Evolutionary conservation across 2,797 vertebrate species (phyloP), one percentile per base, ranked within the genome.

Genomic region (Parauchenoglanis punctatus): DNA sequence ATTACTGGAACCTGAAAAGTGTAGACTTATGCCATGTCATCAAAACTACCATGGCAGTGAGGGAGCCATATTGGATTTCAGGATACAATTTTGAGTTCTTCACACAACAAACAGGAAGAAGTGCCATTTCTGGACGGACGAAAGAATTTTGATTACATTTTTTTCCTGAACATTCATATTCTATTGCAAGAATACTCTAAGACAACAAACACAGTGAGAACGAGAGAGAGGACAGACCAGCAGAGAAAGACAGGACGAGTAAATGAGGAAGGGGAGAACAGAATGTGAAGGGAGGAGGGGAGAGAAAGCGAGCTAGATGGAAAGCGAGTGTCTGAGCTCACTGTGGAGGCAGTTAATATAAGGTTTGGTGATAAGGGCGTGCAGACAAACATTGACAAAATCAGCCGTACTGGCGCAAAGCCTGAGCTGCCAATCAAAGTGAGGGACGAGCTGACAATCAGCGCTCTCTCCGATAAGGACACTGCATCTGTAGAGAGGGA

Each of bases 371-470:
- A 96, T 95, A 96, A 95, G 95, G 93, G 92, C 90, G 89, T 92
- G 91, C 95, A 95, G 95, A 96, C 95, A 96, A 95, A 95, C 95
- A 96, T 92, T 95, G 95, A 96, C 96, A 94, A 94, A 95, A 96
- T 96, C 95, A 95, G 95, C 92, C 94, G 92, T 95, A 95, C 95
- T 94, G 93, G 93, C 91, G 94, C 94, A 90, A 93, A 94, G 94
- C 94, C 93, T 89, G 40, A 94, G 89, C 95, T 95, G 95, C 94
- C 96, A 96, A 93, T 96, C 95, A 96, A 93, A 92, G 93, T 95
- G 95, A 96, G 94, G 94, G 95, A 96, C 95, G 95, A 94, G 93
- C 92, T 94, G 92, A 96, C 95, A 96, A 96, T 96, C 95, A 95
- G 94, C 94, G 94, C 94, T 94, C 93, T 91, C 90, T 88, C 95